Evolutionary conservation across 2,113 vertebrate genomes (phyloP), one percentile per base, ranked within the genome.

Genomic region (Dinomys branickii): DNA sequence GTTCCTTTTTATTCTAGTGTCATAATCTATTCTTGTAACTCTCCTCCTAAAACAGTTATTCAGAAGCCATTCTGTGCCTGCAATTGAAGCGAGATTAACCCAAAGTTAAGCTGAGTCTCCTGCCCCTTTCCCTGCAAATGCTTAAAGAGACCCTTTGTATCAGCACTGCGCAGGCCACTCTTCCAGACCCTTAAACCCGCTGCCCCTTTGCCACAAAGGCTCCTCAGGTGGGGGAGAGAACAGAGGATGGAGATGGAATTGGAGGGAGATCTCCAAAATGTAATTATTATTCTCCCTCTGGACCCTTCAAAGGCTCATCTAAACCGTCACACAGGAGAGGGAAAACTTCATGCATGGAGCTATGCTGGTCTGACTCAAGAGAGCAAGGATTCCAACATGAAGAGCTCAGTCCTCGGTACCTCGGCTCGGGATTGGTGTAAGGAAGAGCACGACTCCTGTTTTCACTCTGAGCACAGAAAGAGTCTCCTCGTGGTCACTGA

Each of bases 1-100:
- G 26, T 30, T 78, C 52, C 44, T 17, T 67, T 56, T 85, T 80
- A 50, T 91, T 56, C 65, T 41, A 87, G 2, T 67, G 30, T 67
- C 88, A 91, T 61, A 52, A 50, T 80, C 28, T 90, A 30, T 75
- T 65, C 28, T 65, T 82, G 30, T 80, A 67, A 93, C 73, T 61
- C 47, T 89, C 50, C 61, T 91, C 86, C 59, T 78, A 77, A 84
- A 84, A 80, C 44, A 77, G 52, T 86, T 59, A 54, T 91, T 82
- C 81, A 82, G 65, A 88, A 44, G 58, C 24, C 28, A 41, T 67
- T 91, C 28, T 83, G 65, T 56, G 35, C 22, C 83, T 58, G 47
- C 33, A 47, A 47, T 54, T 78, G 47, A 50, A 10, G 33, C 83
- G 59, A 89, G 73, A 41, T 73, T 58, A 54, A 26, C 67, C 52